phyloP scores from a whole-genome alignment of 37 sponge, comb jelly and placozoan genomes.

The Amphimedon queenslandica region DNA sequence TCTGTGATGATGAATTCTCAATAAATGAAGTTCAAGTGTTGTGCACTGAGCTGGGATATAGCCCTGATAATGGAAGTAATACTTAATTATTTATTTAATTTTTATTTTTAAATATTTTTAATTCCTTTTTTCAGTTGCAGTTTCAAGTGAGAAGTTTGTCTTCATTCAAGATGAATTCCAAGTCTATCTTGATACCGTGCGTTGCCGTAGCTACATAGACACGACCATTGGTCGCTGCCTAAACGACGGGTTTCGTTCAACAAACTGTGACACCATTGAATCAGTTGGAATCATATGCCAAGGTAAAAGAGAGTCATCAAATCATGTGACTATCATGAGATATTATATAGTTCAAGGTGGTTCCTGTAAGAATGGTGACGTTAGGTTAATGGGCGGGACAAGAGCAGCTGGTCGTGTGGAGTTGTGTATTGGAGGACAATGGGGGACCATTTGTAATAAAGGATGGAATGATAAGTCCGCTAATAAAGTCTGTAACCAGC shows the following conservation, averaged over 20 bases:
- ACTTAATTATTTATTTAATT: too few relatives aligned
- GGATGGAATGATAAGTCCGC: not conserved
- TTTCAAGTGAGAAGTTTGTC: not conserved
- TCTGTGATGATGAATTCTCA: not conserved
- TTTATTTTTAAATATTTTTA: too few relatives aligned
- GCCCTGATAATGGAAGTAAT: too few relatives aligned
- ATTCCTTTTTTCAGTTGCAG: not conserved
- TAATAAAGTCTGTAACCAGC: not conserved
- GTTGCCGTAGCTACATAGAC: not conserved
- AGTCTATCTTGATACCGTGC: not conserved
- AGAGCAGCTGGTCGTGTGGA: not conserved
- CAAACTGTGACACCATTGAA: not conserved
- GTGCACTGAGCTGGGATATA: not conserved
- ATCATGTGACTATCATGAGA: too few relatives aligned
- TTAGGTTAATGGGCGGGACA: not conserved
- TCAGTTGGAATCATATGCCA: not conserved
- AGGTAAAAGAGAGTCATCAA: too few relatives aligned
- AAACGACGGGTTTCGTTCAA: not conserved
- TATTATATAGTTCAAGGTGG: not conserved
- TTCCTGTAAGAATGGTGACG: not conserved
- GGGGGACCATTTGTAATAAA: not conserved
- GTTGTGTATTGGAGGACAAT: not conserved
- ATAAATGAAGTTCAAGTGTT: not conserved
- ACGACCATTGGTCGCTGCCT: not conserved
- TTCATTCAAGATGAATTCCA: not conserved